Percentiles rank a stretch among this genome's conserved stretches.
These are phyloP conservation scores for Chinchilla lanigera DNA, from an alignment of 2,113 vertebrate genomes.

Conservation along the genomic window DNA sequence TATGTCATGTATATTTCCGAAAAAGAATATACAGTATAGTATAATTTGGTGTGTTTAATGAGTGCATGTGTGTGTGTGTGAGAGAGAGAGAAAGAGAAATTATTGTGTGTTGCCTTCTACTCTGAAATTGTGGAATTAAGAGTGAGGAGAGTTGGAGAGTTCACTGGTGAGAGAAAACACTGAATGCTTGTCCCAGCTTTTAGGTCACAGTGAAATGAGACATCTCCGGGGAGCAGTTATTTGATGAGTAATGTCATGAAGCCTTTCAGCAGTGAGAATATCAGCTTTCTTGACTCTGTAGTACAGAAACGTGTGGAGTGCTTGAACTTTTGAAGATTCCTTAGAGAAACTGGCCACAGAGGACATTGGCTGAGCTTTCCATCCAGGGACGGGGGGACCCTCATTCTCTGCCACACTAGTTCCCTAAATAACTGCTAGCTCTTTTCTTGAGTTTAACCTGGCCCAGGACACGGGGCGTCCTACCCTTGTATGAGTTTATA, in stretches of 20 bases:
- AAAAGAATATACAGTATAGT: neutral
- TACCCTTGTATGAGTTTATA: neutral
- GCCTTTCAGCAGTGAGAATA: neutral
- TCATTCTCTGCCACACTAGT: neutral
- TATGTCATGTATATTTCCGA: neutral
- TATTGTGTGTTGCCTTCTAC: neutral
- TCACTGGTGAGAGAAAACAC: neutral
- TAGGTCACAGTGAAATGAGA: neutral
- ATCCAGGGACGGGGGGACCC: neutral
- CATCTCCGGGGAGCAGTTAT: neutral
- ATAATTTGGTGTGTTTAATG: neutral
- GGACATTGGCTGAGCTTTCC: neutral
- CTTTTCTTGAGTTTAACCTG: neutral
- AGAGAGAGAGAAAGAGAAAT: neutral
- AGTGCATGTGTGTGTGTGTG: neutral
- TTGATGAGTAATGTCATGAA: neutral
- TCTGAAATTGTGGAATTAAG: conserved; percentile 8
- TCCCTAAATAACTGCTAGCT: neutral
- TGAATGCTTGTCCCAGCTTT: neutral
- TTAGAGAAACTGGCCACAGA: neutral
- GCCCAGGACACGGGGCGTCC: neutral
- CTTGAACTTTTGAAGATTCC: neutral
- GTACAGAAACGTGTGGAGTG: neutral
- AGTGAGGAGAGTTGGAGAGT: neutral
- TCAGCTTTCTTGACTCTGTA: neutral